A percentile compares a stretch with the other conserved stretches of the same genome.
phyloP scores from a whole-genome alignment of 2,113 vertebrate species.

The Triplophysa siluroides region DNA sequence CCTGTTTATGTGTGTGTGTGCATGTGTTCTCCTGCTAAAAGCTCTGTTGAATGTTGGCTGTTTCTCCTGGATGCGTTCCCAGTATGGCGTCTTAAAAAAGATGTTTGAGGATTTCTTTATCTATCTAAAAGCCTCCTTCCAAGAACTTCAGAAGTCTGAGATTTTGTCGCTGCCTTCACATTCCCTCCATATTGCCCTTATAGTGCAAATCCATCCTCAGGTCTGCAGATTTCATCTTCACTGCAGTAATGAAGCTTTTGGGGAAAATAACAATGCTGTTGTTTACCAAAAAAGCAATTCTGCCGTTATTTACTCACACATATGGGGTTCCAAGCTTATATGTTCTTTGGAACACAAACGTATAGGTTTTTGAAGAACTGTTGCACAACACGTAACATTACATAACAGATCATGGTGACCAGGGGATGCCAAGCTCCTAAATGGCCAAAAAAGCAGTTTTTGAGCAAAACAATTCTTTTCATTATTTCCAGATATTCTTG shows the following conservation, averaged over 20 bases:
- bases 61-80: conserved; percentile 44
- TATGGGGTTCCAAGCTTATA: too few relatives aligned
- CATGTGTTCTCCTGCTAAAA: conserved; percentile 11
- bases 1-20: conserved; percentile 3
- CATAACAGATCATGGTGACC: too few relatives aligned
- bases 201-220: not conserved
- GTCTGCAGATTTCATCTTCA: not conserved
- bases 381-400: too few relatives aligned
- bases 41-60: conserved; percentile 16
- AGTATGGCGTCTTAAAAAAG: conserved; percentile 19
- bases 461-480: too few relatives aligned
- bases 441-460: too few relatives aligned
- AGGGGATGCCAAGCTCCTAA: too few relatives aligned
- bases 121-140: conserved; percentile 40
- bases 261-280: not conserved
- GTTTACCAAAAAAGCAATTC: not conserved
- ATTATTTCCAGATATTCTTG: too few relatives aligned
- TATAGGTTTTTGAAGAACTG: too few relatives aligned
- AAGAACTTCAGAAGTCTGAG: conserved; percentile 21
- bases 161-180: not conserved
- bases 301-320: too few relatives aligned
- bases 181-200: not conserved
- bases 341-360: too few relatives aligned
- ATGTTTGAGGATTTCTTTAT: conserved; percentile 36
- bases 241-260: not conserved